Percentiles rank a stretch among this genome's conserved stretches.
Conservation (phyloP, 2,888 invertebrate genomes). For the Crematogaster levior region DNA sequence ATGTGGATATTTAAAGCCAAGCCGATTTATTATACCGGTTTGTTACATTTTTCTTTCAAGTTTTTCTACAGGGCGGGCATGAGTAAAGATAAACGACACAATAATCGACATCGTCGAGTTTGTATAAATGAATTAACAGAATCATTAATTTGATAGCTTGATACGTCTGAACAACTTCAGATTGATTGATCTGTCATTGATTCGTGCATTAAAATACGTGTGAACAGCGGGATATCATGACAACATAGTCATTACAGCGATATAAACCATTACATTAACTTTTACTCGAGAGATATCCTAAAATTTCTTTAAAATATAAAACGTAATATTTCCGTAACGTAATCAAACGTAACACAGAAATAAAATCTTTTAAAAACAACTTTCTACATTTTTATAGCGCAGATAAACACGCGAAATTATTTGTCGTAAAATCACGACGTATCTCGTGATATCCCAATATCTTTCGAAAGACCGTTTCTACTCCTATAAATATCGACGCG, state of each 20-base stretch:
- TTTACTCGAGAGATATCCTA: not conserved
- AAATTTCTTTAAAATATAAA: not conserved
- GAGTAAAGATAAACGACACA: not conserved
- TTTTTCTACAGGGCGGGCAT: not conserved
- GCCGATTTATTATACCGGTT: slow-evolving; percentile 20
- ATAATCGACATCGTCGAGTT: slow-evolving; percentile 14
- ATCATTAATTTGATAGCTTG: not conserved
- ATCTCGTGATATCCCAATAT: not conserved
- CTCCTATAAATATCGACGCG: slow-evolving; percentile 37
- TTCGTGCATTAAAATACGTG: not conserved
- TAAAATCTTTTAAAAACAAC: not conserved
- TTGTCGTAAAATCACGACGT: not conserved
- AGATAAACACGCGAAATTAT: not conserved
- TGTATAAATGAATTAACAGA: slow-evolving; percentile 1
- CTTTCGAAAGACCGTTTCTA: slow-evolving; percentile 14
- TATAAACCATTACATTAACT: not conserved
- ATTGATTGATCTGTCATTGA: not conserved
- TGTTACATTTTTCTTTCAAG: slow-evolving; percentile 2
- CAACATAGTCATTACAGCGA: no score
- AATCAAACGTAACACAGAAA: no score
- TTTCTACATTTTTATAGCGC: not conserved
- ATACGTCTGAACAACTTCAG: not conserved
- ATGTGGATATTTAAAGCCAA: not conserved
- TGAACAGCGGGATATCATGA: not conserved
- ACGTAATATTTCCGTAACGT: not conserved